Evolutionary conservation across 2,797 vertebrate genomes (phyloP), one percentile per base, ranked within the genome.

Genomic region (Sebastes diaconus): DNA sequence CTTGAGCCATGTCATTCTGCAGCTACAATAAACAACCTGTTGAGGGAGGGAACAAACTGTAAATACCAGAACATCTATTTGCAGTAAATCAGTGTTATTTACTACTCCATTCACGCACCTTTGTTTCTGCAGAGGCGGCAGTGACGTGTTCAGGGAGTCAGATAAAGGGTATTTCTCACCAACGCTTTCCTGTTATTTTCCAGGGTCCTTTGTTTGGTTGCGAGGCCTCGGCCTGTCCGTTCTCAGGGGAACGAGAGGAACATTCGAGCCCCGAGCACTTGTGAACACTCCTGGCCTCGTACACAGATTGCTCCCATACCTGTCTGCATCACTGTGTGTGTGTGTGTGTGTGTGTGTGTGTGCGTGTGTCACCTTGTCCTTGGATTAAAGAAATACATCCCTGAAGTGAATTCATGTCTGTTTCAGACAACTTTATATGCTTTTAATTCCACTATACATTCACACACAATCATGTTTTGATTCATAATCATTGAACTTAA

Each of bases 161-260:
- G 97, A 97, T 97, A 95, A 88, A 95, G 97, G 95, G 97, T 96
- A 98, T 98, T 99, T 99, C 98, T 99, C 98, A 99, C 98, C 97
- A 98, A 97, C 95, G 95, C 96, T 96, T 99, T 99, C 98, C 98
- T 99, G 98, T 99, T 99, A 96, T 99, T 99, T 94, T 96, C 95
- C 95, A 92, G 80, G 94, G 95, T 94, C 97, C 97, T 99, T 99
- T 99, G 98, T 99, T 98, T 97, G 95, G 97, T 96, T 95, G 95
- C 93, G 95, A 96, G 96, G 91, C 95, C 96, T 95, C 95, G 93
- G 93, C 94, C 94, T 95, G 96, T 95, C 90, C 76, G 95, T 96
- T 98, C 98, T 98, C 98, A 97, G 93, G 97, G 97, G 97, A 97
- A 96, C 92, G 90, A 96, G 95, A 96, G 96, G 95, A 96, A 95